phyloP scores from a whole-genome alignment of 2,113 vertebrate species.

The Oriolus oriolus region DNA sequence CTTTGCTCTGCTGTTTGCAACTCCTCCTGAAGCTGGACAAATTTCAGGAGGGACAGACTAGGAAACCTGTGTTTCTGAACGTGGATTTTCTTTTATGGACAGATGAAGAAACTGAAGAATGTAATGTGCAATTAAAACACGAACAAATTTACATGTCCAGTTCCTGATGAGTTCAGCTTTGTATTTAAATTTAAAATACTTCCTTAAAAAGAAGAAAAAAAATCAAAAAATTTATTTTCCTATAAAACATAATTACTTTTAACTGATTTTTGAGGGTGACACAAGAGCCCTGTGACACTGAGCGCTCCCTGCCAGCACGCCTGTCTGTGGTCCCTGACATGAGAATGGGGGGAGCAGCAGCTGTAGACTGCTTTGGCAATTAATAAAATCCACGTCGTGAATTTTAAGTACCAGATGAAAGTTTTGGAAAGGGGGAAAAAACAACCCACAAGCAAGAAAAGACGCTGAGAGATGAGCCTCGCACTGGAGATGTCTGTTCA shows the following conservation, averaged over 20 bases:
- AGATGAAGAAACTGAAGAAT: not conserved
- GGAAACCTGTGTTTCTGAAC: not conserved
- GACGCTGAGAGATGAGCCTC: not conserved
- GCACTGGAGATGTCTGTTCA: not conserved
- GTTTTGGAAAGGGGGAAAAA: not conserved
- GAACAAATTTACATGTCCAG: not conserved
- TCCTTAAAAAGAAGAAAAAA: not conserved
- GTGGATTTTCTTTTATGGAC: not conserved
- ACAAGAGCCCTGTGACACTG: not conserved
- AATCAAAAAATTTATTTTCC: not conserved
- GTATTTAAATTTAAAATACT: not conserved
- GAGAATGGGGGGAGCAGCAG: not conserved
- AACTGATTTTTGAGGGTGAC: not conserved
- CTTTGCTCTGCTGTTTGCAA: not conserved
- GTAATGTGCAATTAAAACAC: not conserved
- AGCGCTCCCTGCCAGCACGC: not conserved
- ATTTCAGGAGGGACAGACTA: not conserved
- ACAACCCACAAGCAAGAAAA: not conserved
- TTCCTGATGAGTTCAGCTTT: not conserved
- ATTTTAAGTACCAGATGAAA: not conserved
- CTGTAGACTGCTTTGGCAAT: not conserved
- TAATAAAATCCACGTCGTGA: not conserved
- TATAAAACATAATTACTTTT: not conserved
- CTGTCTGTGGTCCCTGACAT: accelerated
- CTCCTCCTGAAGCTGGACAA: not conserved